Conservation (phyloP, 2,888 invertebrate species). For the Conistra vaccinii region DNA sequence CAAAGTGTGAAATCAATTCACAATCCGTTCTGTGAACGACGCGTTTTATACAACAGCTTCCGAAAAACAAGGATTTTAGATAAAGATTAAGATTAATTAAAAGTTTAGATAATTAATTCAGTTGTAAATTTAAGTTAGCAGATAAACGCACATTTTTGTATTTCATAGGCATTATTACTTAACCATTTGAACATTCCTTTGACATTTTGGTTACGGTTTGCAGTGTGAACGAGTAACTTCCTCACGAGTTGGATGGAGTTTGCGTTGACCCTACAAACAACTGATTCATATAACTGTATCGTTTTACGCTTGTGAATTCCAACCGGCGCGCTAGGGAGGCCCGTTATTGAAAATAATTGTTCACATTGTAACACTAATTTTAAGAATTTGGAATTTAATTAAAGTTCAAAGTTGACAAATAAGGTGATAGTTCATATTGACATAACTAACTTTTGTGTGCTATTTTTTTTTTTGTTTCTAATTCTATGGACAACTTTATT, state of each 20-base stretch:
- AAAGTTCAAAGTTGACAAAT: constrained; percentile 89
- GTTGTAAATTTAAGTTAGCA: constrained; percentile 90
- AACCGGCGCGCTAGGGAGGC: constrained; percentile 60
- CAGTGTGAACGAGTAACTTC: constrained; percentile 76
- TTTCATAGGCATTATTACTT: constrained; percentile 90
- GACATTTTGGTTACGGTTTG: constrained; percentile 86
- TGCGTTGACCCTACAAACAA: constrained; percentile 41
- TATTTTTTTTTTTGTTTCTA: constrained; percentile 82
- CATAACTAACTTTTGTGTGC: constrained; percentile 85
- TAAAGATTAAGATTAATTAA: constrained; percentile 86
- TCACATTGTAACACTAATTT: constrained; percentile 85
- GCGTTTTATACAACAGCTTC: constrained; percentile 87
- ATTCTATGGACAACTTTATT: constrained; percentile 84
- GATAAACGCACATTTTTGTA: constrained; percentile 88
- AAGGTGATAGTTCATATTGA: constrained; percentile 89
- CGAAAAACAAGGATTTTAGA: constrained; percentile 87
- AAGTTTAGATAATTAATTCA: constrained; percentile 88
- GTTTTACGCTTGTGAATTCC: constrained; percentile 61
- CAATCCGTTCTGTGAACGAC: constrained; percentile 90
- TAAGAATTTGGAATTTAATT: constrained; percentile 86
- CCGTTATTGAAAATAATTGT: constrained; percentile 68
- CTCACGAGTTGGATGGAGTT: constrained; percentile 46
- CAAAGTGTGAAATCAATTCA: constrained; percentile 87
- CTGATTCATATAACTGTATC: constrained; percentile 44
- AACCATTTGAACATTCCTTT: constrained; percentile 90